Evolutionary conservation across 2,797 vertebrate genomes (phyloP), one percentile per base, ranked within the genome.

Genomic region (Octomys mimax): DNA sequence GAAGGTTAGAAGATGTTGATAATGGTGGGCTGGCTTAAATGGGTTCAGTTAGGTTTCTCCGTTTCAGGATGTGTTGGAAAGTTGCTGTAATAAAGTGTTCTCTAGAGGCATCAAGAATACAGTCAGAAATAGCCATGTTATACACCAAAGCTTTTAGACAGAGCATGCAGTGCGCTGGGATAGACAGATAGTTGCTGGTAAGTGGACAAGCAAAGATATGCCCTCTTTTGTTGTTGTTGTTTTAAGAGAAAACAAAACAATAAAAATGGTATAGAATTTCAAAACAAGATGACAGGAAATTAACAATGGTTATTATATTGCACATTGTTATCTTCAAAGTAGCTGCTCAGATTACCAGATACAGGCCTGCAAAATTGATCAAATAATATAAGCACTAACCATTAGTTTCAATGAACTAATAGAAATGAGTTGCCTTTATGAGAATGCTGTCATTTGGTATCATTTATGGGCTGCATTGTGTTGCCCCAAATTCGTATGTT

Each of bases 31-130:
- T 4, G 3, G 5, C 36, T 57, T 0, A 28, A 42, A 46, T 28
- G 36, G 21, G 18, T 73, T 87, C 14, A 14, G 57, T 92, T 49
- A 91, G 33, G 46, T 42, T 87, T 95, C 24, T 82, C 36, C 71
- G 28, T 80, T 83, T 90, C 3, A 42, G 77, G 9, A 12, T 31
- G 46, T 31, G 13, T 78, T 88, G 66, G 39, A 89, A 92, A 89
- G 49, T 81, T 75, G 59, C 70, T 49, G 1, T 66, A 80, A 22
- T 66, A 46, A 79, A 92, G 24, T 93, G 22, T 46, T 59, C 59
- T 39, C 54, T 28, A 2, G 57, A 79, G 33, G 14, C 78, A 22
- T 57, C 87, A 52, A 81, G 57, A 71, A 80, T 49, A 26, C 26
- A 12, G 28, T 36, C 78, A 64, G 66, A 49, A 81, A 49, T 24